Evolutionary conservation across 2,113 vertebrate genomes (phyloP).

Genomic region (Anarhynchus alexandrinus): DNA sequence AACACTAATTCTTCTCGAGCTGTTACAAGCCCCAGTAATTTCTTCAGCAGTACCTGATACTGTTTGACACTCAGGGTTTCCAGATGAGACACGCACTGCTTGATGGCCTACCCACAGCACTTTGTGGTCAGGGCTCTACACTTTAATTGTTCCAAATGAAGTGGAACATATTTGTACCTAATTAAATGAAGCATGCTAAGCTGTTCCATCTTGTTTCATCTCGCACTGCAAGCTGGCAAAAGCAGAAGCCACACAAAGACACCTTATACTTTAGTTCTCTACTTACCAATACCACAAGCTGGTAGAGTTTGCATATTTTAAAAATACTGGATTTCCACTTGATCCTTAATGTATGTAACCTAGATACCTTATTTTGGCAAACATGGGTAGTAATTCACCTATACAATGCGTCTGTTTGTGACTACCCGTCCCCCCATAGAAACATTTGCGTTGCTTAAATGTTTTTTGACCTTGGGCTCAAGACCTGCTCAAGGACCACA

Average conservation of each 20-base stretch:
- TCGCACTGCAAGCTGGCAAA: neutral
- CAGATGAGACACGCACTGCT: slow-evolving; percentile 31
- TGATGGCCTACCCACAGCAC: slow-evolving; percentile 10
- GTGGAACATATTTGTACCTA: slow-evolving; percentile 51
- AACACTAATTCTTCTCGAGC: neutral
- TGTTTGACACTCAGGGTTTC: slow-evolving; percentile 70
- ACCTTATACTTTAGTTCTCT: neutral
- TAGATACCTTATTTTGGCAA: neutral
- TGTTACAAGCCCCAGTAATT: neutral
- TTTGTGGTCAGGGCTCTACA: slow-evolving; percentile 34
- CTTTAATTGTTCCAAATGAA: slow-evolving; percentile 46
- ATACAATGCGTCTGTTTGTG: rapidly evolving
- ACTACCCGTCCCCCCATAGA: neutral
- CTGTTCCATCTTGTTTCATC: slow-evolving; percentile 51
- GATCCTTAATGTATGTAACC: neutral
- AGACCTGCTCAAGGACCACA: neutral
- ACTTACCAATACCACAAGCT: neutral
- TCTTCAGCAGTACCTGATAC: neutral
- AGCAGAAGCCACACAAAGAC: neutral
- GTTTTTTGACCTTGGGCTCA: neutral
- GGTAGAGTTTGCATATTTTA: neutral
- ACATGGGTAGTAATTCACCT: neutral
- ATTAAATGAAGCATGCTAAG: neutral
- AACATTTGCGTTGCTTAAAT: neutral
- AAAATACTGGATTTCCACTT: neutral